Evolutionary conservation across 2,797 vertebrate species (phyloP).

Genomic region (Sebastes matsubarae): DNA sequence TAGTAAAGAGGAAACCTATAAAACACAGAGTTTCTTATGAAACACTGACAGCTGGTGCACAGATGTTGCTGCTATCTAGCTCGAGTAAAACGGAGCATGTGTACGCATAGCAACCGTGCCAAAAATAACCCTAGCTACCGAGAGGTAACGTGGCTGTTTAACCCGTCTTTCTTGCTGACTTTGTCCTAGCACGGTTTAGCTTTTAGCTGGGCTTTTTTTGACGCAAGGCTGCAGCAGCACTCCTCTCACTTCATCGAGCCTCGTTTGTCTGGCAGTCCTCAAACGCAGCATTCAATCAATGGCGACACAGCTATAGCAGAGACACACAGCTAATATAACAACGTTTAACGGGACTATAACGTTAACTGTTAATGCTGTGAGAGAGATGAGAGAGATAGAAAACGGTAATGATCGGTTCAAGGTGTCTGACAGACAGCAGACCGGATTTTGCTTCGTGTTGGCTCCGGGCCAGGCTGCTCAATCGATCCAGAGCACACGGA

Average conservation of each 20-base stretch:
- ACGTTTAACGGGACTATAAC: not conserved
- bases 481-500: slow-evolving; percentile 66
- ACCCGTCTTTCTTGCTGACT: slow-evolving; percentile 49
- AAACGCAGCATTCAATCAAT: not conserved
- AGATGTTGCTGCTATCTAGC: slow-evolving; percentile 6
- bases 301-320: not conserved
- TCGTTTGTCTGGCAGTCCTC: slow-evolving; percentile 18
- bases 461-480: slow-evolving; percentile 64
- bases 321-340: not conserved
- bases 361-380: rapidly evolving
- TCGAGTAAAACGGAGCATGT: slow-evolving; percentile 36
- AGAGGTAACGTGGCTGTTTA: slow-evolving; percentile 53
- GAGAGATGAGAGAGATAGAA: no score
- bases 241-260: not conserved
- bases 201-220: slow-evolving; percentile 59
- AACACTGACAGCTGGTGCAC: not conserved
- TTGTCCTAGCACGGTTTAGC: slow-evolving; percentile 53
- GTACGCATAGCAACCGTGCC: slow-evolving; percentile 25
- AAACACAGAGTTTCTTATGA: not conserved
- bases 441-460: slow-evolving; percentile 22
- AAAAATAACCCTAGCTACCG: slow-evolving; percentile 53
- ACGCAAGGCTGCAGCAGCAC: slow-evolving; percentile 70
- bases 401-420: not conserved
- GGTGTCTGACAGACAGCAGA: slow-evolving; percentile 32
- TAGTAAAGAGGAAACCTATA: no score